Evolutionary conservation across 2,888 invertebrate genomes (phyloP).

Genomic region (Macrostomum cliftonense): DNA sequence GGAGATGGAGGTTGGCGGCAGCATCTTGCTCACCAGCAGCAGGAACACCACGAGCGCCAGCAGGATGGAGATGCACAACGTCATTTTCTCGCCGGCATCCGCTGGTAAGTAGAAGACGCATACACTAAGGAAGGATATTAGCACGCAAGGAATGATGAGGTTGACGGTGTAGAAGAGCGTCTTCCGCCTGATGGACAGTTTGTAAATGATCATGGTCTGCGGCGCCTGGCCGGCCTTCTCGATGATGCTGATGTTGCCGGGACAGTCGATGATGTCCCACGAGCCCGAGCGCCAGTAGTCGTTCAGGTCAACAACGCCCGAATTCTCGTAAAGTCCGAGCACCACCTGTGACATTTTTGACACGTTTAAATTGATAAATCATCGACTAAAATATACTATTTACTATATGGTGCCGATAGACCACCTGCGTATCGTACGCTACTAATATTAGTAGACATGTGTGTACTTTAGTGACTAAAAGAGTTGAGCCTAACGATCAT

Average conservation of each 20-base stretch:
- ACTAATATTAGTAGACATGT: too few species aligned
- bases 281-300: slow-evolving; percentile 36
- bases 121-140: slow-evolving; percentile 94
- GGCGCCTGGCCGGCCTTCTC: slow-evolving; percentile 13
- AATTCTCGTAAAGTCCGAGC: background rate
- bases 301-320: slow-evolving; percentile 22
- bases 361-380: too few species aligned
- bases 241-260: slow-evolving; percentile 21
- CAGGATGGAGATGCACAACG: slow-evolving; percentile 79
- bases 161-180: slow-evolving; percentile 98
- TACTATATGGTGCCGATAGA: too few species aligned
- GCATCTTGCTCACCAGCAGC: slow-evolving; percentile 88
- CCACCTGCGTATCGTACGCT: too few species aligned
- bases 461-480: too few species aligned
- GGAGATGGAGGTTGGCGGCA: slow-evolving; percentile 92
- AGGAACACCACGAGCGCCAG: slow-evolving; percentile 98
- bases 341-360: too few species aligned
- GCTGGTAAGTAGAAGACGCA: slow-evolving; percentile 94
- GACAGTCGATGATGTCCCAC: slow-evolving; percentile 35
- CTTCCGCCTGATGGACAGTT: slow-evolving; percentile 50
- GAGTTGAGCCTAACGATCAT: too few species aligned
- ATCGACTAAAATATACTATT: too few species aligned
- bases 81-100: slow-evolving; percentile 82
- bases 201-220: slow-evolving; percentile 13
- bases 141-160: slow-evolving; percentile 88